Base-by-base conservation (phyloP, 53 echinoderm and acorn worm genomes). In the Mesocentrotus franciscanus region DNA sequence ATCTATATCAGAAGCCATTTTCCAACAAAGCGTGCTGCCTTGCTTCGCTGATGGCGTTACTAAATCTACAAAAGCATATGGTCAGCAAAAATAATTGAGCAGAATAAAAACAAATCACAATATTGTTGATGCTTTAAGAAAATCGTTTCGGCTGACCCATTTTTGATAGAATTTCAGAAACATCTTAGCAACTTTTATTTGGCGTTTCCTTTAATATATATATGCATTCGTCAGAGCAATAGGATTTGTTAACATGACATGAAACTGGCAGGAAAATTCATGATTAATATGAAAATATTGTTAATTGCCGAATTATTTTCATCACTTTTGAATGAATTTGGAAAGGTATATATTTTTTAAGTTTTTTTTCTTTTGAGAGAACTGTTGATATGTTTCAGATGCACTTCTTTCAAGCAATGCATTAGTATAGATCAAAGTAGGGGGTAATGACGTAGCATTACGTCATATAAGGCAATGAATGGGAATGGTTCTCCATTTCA, bases 11-110 rank as follows among this genome's bases (percentile, higher is more conserved):
- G 39, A 7, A 49, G 84, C 35, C 22, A 18, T 84, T 22, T 2
- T 79, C n/a, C n/a, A 87, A 57, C 87, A 87, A 87, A 87, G 87
- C 87, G 13, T 58, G 26, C 29, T 87, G n/a, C 87, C 14, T 87
- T 27, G 87, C 87, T 87, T 87, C 87, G 87, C 10, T 87, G 87
- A 58, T 87, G 87, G 81, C 58, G 58, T 56, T 29, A 87, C 57
- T 26, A 57, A 57, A 87, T 87, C 58, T 87, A 12, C 56, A 58
- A 57, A 13, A 27, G 87, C 58, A 58, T 58, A 59, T 58, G 59
- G 58, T 29, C 87, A 87, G 34, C 87, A 57, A 57, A 81, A 39
- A 20, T 33, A 36, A 17, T 81, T 81, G 18, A 8, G 87, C 29
- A 87, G 24, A 87, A 58, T 30, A 30, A 74, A 32, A 32, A 71